phyloP scores from a whole-genome alignment of 2,888 invertebrate species.

The Aricia artaxerxes region DNA sequence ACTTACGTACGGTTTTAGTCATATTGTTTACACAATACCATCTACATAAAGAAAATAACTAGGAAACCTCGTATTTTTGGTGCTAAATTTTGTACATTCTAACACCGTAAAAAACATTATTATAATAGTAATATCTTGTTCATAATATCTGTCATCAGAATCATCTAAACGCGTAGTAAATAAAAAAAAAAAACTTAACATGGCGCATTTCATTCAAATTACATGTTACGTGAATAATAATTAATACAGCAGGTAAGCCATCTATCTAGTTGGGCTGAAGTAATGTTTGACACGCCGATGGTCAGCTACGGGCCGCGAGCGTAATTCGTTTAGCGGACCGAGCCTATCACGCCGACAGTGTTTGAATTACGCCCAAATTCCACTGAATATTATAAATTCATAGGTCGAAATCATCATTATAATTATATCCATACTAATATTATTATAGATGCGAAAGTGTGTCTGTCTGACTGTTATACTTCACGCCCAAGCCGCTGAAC shows the following conservation, averaged over 20 bases:
- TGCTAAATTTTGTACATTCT: background rate
- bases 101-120: background rate
- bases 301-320: background rate
- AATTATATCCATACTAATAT: background rate
- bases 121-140: background rate
- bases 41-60: background rate
- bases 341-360: background rate
- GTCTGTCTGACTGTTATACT: too few relatives aligned
- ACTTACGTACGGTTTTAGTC: background rate
- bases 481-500: too few relatives aligned
- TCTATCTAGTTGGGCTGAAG: background rate
- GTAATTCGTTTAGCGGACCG: background rate
- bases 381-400: background rate
- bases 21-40: background rate
- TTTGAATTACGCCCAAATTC: background rate
- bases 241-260: background rate
- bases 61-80: background rate
- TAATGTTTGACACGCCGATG: slow-evolving; percentile 8
- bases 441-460: too few relatives aligned
- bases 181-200: too few relatives aligned
- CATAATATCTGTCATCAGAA: too few relatives aligned
- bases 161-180: too few relatives aligned
- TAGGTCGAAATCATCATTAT: background rate
- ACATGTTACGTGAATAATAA: background rate
- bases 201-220: too few relatives aligned